These are phyloP conservation scores for Hylyphantes graminicola DNA, from an alignment of 1,140 invertebrate species.

Conservation along the genomic window DNA sequence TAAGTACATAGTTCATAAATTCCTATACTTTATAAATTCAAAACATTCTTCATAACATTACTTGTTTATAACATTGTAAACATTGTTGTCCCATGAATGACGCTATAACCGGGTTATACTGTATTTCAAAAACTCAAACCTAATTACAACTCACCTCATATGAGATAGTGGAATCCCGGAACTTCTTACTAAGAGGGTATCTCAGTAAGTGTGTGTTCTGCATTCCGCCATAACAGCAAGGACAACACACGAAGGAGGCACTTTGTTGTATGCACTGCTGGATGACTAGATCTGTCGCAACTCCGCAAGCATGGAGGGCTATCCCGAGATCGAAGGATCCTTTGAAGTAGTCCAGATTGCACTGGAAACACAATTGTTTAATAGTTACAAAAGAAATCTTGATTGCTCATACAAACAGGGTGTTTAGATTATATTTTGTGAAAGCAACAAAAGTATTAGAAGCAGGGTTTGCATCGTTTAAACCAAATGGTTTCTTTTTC, in stretches of 20 bases:
- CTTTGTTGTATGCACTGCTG: constrained; percentile 80
- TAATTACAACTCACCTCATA: constrained; percentile 34
- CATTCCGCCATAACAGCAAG: constrained; percentile 93
- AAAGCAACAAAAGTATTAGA: no score
- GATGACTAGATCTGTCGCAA: constrained; percentile 92
- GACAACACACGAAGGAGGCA: constrained; percentile 89
- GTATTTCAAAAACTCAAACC: neutral
- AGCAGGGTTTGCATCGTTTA: no score
- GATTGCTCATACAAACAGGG: no score
- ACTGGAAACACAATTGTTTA: constrained; percentile 65
- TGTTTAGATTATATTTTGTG: no score
- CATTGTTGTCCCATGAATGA: no score
- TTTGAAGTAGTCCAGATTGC: constrained; percentile 71
- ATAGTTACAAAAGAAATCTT: no score
- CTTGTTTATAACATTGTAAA: no score
- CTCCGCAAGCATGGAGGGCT: constrained; percentile 92
- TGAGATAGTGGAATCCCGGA: constrained; percentile 71
- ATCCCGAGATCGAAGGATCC: constrained; percentile 81
- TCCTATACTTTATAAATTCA: no score
- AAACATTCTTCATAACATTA: no score
- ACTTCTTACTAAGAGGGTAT: constrained; percentile 73
- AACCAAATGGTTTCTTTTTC: no score
- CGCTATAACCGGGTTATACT: no score
- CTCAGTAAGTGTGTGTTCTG: constrained; percentile 77
- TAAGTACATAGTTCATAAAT: no score